Percentiles rank a stretch among this genome's conserved stretches.
Conservation (phyloP, 2,797 vertebrate genomes). For the Eremophila alpestris region DNA sequence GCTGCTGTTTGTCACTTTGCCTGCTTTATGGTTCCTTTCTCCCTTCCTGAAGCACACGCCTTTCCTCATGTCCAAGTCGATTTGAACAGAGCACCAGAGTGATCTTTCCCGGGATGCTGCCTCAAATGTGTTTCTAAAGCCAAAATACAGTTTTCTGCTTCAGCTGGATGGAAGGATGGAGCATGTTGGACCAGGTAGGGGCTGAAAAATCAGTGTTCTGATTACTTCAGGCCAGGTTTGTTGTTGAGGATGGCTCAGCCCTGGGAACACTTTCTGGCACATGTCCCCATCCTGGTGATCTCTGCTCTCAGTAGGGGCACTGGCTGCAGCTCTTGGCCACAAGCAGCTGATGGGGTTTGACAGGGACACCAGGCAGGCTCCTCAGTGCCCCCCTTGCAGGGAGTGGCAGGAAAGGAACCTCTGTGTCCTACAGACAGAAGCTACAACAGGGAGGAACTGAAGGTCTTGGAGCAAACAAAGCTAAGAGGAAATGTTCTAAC, state of each 20-base stretch:
- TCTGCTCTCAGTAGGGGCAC: not conserved
- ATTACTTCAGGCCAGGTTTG: not conserved
- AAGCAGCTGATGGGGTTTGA: not conserved
- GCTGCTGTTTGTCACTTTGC: conserved; percentile 6
- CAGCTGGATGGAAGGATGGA: not conserved
- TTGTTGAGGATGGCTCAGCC: not conserved
- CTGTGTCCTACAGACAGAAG: not conserved
- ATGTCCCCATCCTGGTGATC: not conserved
- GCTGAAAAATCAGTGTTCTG: not conserved
- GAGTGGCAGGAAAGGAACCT: not conserved
- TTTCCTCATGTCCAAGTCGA: not conserved
- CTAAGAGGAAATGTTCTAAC: not conserved
- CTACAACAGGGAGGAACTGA: not conserved
- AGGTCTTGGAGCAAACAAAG: not conserved
- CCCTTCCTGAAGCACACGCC: not conserved
- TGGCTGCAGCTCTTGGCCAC: not conserved
- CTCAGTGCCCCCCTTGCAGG: fast-evolving
- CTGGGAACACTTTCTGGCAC: not conserved
- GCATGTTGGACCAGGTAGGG: not conserved
- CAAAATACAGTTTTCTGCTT: not conserved
- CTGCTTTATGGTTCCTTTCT: conserved; percentile 19
- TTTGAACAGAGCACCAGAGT: not conserved
- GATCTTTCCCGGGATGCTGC: not conserved
- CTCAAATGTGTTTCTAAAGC: not conserved
- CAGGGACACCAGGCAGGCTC: not conserved